Base-by-base conservation (phyloP, 2,797 vertebrate species). In the Staurois parvus region DNA sequence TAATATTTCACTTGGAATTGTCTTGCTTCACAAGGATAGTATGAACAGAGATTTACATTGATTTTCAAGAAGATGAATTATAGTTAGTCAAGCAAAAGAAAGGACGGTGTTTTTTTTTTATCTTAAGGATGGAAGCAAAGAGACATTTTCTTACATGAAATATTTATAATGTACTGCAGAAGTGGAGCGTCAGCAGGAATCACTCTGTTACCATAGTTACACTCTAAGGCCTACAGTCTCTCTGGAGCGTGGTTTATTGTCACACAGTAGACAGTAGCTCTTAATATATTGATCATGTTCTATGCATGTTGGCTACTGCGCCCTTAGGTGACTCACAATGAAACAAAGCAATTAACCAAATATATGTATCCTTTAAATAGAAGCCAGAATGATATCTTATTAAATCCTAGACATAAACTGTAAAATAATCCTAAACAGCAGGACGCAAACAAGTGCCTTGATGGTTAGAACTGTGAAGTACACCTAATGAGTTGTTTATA, bases 131-230 rank as follows among this genome's bases (percentile, higher is more conserved):
- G 68, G 80, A 69, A 78, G 80, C 80, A 66, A 56, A 79, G 68
- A 83, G 56, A 83, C 24, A 73, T 83, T 81, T 83, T 83, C 42
- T 56, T 79, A 78, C 75, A 86, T 86, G 48, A 83, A 86, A 86
- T 86, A 86, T 86, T 83, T 83, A 83, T 86, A 86, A 83, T 67
- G 68, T 69, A 74, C 32, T 40, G 80, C 69, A 68, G 80, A 72
- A 85, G 40, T 81, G 70, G 78, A 81, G 59, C 79, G 48, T 83
- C 80, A 86, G 85, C 67, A 78, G 73, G 79, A 78, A 86, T 86
- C 40, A 83, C 30, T 86, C 34, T 79, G 85, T 83, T 86, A 83
- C 85, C 75, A 86, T 86, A 72, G 85, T 68, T 72, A 86, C 85
- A 74, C 59, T 78, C 42, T 64, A 69, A 83, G 80, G 75, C 59